phyloP scores from a whole-genome alignment of 2,888 invertebrate species.

The Epirrita christyi region DNA sequence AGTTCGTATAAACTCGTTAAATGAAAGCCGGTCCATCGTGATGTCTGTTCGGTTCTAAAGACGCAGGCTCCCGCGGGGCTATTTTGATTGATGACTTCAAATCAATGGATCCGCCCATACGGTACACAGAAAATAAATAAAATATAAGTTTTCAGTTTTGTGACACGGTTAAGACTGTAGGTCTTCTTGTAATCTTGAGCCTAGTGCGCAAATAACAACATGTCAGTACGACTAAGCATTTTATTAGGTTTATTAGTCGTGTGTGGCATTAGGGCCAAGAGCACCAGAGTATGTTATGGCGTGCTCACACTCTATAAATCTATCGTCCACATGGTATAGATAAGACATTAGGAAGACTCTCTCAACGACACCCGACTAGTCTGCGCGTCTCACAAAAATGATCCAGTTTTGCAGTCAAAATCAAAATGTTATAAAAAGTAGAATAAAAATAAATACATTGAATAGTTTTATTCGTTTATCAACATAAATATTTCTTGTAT shows the following conservation, averaged over 20 bases:
- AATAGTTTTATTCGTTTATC: conserved; percentile 81
- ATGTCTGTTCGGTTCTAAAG: conserved; percentile 81
- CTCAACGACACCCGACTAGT: too few relatives aligned
- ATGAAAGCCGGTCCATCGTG: conserved; percentile 75
- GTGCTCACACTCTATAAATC: background rate
- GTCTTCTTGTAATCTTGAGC: too few relatives aligned
- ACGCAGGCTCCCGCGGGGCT: conserved; percentile 71
- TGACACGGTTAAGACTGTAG: conserved; percentile 17
- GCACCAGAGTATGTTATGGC: too few relatives aligned
- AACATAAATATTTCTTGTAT: conserved; percentile 84
- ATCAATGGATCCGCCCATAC: conserved; percentile 77
- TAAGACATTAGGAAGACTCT: too few relatives aligned
- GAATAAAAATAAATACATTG: conserved; percentile 51
- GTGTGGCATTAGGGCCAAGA: too few relatives aligned
- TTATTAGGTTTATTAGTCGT: too few relatives aligned
- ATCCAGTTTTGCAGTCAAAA: conserved; percentile 65
- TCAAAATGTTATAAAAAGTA: conserved; percentile 53
- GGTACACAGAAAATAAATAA: conserved; percentile 33
- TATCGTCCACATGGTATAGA: background rate
- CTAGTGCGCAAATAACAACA: too few relatives aligned
- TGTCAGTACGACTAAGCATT: too few relatives aligned
- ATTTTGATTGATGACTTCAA: conserved; percentile 84
- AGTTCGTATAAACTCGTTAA: conserved; percentile 46
- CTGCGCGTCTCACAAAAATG: conserved; percentile 40
- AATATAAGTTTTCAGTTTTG: conserved; percentile 19